phyloP scores from a whole-genome alignment of 2,797 vertebrate species.

The Siniperca scherzeri region DNA sequence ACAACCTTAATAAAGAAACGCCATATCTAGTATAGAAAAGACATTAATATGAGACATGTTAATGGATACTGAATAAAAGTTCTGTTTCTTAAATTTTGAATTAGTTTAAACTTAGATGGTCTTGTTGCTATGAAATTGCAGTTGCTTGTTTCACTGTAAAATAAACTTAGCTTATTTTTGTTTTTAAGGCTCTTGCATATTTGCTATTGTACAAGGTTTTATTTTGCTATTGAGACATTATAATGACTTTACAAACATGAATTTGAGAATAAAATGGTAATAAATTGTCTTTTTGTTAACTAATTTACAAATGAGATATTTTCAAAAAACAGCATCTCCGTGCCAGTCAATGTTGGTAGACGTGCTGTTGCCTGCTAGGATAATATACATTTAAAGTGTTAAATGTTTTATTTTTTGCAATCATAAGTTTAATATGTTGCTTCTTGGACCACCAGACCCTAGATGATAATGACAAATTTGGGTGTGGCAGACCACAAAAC shows the following conservation, averaged over 20 bases:
- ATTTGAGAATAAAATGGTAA: slow-evolving; percentile 32
- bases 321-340: not conserved
- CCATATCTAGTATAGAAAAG: slow-evolving; percentile 14
- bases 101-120: slow-evolving; percentile 4
- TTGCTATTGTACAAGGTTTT: slow-evolving; percentile 25
- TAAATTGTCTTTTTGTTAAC: not conserved
- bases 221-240: slow-evolving; percentile 11
- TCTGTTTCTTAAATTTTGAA: slow-evolving; percentile 16
- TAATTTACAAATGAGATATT: not conserved
- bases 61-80: slow-evolving; percentile 19
- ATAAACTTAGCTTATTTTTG: slow-evolving; percentile 48
- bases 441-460: not conserved
- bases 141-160: slow-evolving; percentile 50
- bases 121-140: slow-evolving; percentile 13
- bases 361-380: not conserved
- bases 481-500: not conserved
- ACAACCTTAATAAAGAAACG: slow-evolving; percentile 36
- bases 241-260: not conserved
- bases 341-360: not conserved
- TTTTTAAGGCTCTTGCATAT: slow-evolving; percentile 19
- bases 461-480: not conserved
- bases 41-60: slow-evolving; percentile 27
- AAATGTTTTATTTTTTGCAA: not conserved
- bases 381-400: not conserved
- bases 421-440: not conserved